Evolutionary conservation across 2,113 vertebrate genomes (phyloP).

Genomic region (Sylvietta virens): DNA sequence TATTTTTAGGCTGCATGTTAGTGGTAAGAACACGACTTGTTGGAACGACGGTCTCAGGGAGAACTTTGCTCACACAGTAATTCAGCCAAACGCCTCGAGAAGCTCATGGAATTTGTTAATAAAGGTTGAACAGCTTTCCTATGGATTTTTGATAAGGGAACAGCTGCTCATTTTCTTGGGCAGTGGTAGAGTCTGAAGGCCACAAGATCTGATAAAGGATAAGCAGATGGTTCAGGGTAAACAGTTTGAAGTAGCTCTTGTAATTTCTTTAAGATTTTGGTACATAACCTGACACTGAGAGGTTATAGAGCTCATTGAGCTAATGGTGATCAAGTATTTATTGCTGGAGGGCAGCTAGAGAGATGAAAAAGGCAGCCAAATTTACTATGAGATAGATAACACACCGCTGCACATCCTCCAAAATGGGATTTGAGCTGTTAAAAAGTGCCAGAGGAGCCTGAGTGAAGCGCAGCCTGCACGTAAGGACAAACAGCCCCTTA

Average conservation of each 20-base stretch:
- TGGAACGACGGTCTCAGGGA: neutral
- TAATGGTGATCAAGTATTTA: neutral
- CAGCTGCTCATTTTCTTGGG: slow-evolving; percentile 61
- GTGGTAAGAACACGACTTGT: neutral
- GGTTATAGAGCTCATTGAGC: neutral
- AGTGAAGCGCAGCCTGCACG: neutral
- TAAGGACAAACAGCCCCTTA: neutral
- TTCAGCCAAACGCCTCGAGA: slow-evolving; percentile 23
- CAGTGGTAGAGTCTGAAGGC: slow-evolving; percentile 49
- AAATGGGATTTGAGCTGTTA: neutral
- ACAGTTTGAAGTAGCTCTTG: slow-evolving; percentile 49
- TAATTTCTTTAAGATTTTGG: slow-evolving; percentile 46
- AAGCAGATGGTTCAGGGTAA: slow-evolving; percentile 67
- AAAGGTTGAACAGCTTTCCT: slow-evolving; percentile 51
- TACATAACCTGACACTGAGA: neutral
- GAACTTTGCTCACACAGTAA: neutral
- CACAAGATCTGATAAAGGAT: slow-evolving; percentile 39
- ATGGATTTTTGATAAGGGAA: slow-evolving; percentile 66
- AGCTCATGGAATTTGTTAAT: slow-evolving; percentile 58
- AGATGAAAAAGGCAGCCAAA: neutral
- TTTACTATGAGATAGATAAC: neutral
- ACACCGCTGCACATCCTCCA: neutral
- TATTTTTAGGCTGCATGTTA: neutral
- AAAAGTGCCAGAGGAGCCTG: neutral
- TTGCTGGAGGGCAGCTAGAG: neutral